Evolutionary conservation across 2,888 invertebrate species (phyloP).

Genomic region (Apantesis nais): DNA sequence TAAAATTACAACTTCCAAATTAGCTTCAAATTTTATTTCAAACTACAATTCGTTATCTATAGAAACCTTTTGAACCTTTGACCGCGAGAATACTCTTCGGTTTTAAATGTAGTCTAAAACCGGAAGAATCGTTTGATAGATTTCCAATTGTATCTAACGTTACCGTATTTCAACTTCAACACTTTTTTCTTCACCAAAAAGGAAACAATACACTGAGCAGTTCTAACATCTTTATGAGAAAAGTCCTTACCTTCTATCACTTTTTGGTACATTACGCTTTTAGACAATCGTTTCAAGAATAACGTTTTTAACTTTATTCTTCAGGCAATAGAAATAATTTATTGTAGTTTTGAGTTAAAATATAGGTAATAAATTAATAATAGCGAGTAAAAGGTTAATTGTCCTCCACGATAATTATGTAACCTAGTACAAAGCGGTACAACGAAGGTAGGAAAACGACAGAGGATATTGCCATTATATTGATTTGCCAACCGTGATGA

Average conservation of each 20-base stretch:
- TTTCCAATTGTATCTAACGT: neutral
- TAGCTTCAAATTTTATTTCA: neutral
- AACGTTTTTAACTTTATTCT: no score
- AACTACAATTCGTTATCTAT: neutral
- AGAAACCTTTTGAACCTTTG: no score
- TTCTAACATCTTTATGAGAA: no score
- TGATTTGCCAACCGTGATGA: constrained; percentile 18
- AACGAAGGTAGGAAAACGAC: constrained; percentile 4
- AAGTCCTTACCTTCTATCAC: no score
- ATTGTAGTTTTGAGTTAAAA: neutral
- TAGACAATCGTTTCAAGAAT: no score
- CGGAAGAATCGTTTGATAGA: neutral
- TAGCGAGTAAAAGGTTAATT: neutral
- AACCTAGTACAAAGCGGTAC: constrained; percentile 1
- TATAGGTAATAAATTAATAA: neutral
- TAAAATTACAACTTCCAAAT: neutral
- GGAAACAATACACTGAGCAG: no score
- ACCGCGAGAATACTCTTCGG: neutral
- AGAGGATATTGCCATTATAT: constrained; percentile 20
- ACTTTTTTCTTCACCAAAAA: no score
- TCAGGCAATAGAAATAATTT: neutral
- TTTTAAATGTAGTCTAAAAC: neutral
- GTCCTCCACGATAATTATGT: constrained; percentile 1
- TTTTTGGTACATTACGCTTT: no score
- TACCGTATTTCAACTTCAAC: no score